Evolutionary conservation across 1,140 invertebrate species (phyloP).

Genomic region (Leptinotarsa undecemlineata): DNA sequence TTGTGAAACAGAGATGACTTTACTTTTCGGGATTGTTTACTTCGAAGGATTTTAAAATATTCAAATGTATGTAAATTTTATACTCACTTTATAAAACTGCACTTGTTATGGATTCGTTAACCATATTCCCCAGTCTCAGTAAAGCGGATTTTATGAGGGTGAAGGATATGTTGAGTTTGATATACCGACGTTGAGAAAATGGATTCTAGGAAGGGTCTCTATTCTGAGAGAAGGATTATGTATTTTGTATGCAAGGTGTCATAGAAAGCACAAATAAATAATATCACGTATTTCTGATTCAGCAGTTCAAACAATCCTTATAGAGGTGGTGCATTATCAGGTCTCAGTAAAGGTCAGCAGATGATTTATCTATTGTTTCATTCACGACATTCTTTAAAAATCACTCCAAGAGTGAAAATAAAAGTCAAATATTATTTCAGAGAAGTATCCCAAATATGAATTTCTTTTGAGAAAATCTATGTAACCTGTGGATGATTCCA

Average conservation of each 20-base stretch:
- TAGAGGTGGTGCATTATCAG: too few species aligned
- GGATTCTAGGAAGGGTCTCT: neutral
- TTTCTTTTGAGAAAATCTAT: too few species aligned
- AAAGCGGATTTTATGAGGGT: neutral
- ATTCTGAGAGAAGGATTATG: neutral
- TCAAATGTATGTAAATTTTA: neutral
- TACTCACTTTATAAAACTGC: neutral
- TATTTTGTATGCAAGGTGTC: neutral
- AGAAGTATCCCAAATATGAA: too few species aligned
- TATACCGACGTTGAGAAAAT: neutral
- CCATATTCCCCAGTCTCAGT: neutral
- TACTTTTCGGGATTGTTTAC: neutral
- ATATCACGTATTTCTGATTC: too few species aligned
- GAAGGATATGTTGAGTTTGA: slow-evolving; percentile 3
- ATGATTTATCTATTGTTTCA: too few species aligned
- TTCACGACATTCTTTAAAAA: too few species aligned
- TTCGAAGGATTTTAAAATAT: neutral
- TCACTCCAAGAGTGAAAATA: too few species aligned
- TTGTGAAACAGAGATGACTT: neutral
- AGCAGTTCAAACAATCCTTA: too few species aligned
- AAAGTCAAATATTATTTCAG: too few species aligned
- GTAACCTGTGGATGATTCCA: too few species aligned
- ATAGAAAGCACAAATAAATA: too few species aligned
- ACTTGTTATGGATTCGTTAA: neutral
- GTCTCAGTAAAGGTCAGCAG: too few species aligned